Evolutionary conservation across 30 jellyfish, hydroid and myxozoan species (phyloP).

Genomic region (Sanderia malayensis): DNA sequence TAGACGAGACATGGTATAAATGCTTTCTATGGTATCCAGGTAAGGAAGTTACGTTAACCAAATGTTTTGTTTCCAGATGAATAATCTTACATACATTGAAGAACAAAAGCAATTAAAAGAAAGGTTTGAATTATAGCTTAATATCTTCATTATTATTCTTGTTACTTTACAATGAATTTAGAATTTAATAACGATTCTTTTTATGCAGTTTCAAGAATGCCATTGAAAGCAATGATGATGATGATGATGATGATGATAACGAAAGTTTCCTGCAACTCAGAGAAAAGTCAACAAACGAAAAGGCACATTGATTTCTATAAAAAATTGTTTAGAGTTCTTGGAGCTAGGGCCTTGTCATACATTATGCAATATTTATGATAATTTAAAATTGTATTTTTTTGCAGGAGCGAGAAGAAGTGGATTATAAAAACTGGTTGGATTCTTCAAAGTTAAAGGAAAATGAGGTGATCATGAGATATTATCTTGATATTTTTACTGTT

Average conservation of each 20-base stretch:
- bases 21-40: no score
- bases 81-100: constrained; percentile 67
- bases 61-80: constrained; percentile 10
- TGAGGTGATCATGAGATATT: no score
- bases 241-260: constrained; percentile 54
- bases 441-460: constrained; percentile 6
- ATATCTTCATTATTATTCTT: background rate
- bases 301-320: no score
- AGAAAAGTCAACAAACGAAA: constrained; percentile 42
- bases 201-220: constrained; percentile 63
- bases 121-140: no score
- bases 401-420: constrained; percentile 19
- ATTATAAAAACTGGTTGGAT: constrained; percentile 6
- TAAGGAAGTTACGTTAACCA: no score
- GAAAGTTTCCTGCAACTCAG: constrained; percentile 52
- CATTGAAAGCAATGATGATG: constrained; percentile 21
- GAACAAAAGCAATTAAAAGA: constrained; percentile 74
- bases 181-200: background rate
- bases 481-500: no score
- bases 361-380: no score
- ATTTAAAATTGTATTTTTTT: no score
- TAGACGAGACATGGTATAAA: no score
- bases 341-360: no score
- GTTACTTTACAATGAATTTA: background rate
- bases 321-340: no score